These are phyloP conservation scores for Oikopleura dioica DNA, from an alignment of 23 tunicate genomes.

Conservation along the genomic window DNA sequence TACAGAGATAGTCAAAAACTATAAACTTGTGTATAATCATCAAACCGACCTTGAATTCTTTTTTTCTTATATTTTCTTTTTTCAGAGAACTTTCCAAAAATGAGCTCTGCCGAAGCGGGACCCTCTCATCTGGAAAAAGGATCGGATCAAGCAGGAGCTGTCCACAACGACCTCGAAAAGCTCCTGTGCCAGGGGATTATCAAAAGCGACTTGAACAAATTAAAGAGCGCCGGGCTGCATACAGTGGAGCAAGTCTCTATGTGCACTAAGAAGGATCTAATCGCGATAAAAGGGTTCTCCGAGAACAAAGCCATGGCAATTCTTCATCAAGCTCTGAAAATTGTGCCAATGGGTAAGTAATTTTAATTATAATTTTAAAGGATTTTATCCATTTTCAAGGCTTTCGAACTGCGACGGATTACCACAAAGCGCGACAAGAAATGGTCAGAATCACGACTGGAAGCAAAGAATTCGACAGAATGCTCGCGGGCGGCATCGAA, in stretches of 20 bases:
- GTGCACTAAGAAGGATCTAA: constrained; percentile 42
- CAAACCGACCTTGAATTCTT: too few relatives aligned
- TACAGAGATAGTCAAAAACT: too few relatives aligned
- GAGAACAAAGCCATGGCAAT: constrained; percentile 91
- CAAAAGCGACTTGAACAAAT: too few relatives aligned
- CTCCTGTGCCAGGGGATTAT: too few relatives aligned
- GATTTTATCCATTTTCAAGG: constrained; percentile 15
- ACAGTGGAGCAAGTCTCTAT: constrained; percentile 33
- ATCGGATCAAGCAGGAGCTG: too few relatives aligned
- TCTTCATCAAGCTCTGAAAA: neutral
- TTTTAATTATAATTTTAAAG: neutral
- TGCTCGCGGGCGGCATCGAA: constrained; percentile 48
- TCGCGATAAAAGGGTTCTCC: constrained; percentile 68
- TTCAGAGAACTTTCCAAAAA: too few relatives aligned
- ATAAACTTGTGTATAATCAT: too few relatives aligned
- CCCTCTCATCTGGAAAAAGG: too few relatives aligned
- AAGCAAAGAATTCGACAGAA: constrained; percentile 53
- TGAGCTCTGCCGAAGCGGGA: too few relatives aligned
- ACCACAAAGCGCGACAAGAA: constrained; percentile 70
- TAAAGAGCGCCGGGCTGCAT: constrained; percentile 70
- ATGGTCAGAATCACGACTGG: constrained; percentile 40
- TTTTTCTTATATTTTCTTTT: too few relatives aligned
- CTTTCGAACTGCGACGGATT: constrained; percentile 90
- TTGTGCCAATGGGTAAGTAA: constrained; percentile 7
- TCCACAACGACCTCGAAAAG: too few relatives aligned